Evolutionary conservation across 1,140 invertebrate genomes (phyloP).

Genomic region (Dreissena rostriformis): DNA sequence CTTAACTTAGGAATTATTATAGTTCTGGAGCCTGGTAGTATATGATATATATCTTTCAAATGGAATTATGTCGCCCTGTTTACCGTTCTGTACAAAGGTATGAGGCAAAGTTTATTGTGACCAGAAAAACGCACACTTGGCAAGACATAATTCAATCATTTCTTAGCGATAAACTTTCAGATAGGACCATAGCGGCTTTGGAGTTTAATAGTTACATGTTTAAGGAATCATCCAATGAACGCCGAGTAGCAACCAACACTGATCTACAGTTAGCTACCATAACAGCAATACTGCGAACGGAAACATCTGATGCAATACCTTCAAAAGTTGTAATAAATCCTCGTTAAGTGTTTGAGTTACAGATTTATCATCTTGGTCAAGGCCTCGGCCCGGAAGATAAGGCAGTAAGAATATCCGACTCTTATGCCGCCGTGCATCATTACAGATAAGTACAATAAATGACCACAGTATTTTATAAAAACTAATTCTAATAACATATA

Average conservation of each 20-base stretch:
- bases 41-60: too few relatives aligned
- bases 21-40: too few relatives aligned
- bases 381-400: constrained; percentile 34
- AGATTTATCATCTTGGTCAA: constrained; percentile 78
- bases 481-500: too few relatives aligned
- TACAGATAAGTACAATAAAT: too few relatives aligned
- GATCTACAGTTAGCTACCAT: constrained; percentile 62
- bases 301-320: constrained; percentile 62
- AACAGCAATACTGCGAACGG: constrained; percentile 58
- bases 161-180: neutral
- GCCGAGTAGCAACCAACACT: constrained; percentile 54
- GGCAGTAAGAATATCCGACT: neutral
- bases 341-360: constrained; percentile 75
- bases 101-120: constrained; percentile 79
- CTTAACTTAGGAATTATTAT: too few relatives aligned
- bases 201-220: constrained; percentile 79
- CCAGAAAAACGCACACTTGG: constrained; percentile 62
- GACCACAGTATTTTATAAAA: too few relatives aligned
- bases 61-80: too few relatives aligned
- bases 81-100: too few relatives aligned
- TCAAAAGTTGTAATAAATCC: constrained; percentile 76
- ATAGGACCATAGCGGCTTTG: constrained; percentile 61
- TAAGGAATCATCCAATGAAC: constrained; percentile 57
- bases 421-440: constrained; percentile 2
- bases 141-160: constrained; percentile 57